Percentiles rank a stretch among this genome's conserved stretches.
phyloP scores from a whole-genome alignment of 2,113 vertebrate genomes.

The Corythornis vintsioides region DNA sequence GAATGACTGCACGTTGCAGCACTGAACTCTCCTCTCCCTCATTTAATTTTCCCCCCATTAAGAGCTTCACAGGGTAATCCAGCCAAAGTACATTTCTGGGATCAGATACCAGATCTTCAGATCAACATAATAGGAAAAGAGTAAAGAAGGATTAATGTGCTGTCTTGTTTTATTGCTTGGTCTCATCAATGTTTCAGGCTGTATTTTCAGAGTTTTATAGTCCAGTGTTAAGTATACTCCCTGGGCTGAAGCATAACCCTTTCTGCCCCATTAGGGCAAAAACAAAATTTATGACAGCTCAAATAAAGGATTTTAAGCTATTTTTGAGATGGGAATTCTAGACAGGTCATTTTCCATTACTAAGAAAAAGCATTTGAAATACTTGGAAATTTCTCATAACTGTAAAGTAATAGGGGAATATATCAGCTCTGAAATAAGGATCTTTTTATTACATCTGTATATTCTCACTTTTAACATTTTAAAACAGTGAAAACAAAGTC shows the following conservation, averaged over 20 bases:
- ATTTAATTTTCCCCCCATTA: neutral
- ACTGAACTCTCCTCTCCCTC: fast-evolving
- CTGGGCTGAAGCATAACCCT: neutral
- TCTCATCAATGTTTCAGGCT: neutral
- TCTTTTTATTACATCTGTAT: neutral
- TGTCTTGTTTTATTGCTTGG: neutral
- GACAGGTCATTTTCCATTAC: neutral
- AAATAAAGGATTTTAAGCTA: neutral
- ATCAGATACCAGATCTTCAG: neutral
- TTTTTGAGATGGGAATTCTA: neutral
- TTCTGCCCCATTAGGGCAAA: neutral
- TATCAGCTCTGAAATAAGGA: neutral
- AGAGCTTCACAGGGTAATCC: neutral
- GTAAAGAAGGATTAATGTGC: neutral
- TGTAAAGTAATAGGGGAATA: neutral
- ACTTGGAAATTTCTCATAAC: neutral
- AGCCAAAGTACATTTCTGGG: neutral
- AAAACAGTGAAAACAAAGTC: neutral
- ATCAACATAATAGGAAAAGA: neutral
- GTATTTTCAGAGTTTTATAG: neutral
- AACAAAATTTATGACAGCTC: neutral
- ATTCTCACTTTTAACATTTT: neutral
- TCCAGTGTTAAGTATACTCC: neutral
- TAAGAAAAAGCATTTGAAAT: neutral
- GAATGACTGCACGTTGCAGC: neutral